These are phyloP conservation scores for Neoniphon sammara DNA, from an alignment of 2,797 vertebrate species.

Conservation along the genomic window DNA sequence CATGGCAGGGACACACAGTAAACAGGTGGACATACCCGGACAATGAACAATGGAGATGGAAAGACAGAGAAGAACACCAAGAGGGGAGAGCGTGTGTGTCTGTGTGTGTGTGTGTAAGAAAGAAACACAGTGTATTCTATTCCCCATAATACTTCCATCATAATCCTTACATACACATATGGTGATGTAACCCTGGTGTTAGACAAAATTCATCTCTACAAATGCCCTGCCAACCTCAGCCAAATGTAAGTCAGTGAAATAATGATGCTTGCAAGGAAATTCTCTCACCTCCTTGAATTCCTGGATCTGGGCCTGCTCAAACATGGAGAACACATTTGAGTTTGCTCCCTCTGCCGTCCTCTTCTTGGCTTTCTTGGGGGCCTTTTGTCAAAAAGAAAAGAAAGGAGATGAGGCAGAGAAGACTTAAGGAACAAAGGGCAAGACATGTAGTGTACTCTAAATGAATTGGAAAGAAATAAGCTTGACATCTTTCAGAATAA, in stretches of 20 bases:
- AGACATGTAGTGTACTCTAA: neutral
- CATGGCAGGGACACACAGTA: conserved; percentile 48
- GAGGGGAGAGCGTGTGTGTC: conserved; percentile 7
- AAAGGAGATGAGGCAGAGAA: conserved; percentile 9
- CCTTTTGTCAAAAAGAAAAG: conserved; percentile 73
- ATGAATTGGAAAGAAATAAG: neutral
- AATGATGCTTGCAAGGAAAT: conserved; percentile 3
- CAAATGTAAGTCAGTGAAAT: conserved; percentile 7
- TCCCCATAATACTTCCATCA: neutral
- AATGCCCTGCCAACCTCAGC: neutral
- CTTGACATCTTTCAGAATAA: neutral
- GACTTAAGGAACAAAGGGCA: neutral
- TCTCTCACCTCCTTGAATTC: conserved; percentile 95
- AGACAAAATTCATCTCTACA: conserved; percentile 13
- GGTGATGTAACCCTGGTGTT: neutral
- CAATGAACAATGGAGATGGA: conserved; percentile 61
- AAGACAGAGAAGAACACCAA: conserved; percentile 26
- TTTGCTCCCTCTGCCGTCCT: conserved; percentile 91
- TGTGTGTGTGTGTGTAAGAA: neutral
- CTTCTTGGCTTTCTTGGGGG: conserved; percentile 98
- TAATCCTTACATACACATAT: neutral
- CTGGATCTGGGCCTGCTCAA: conserved; percentile 98
- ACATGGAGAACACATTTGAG: conserved; percentile 99
- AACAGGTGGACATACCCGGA: conserved; percentile 72
- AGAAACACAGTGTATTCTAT: neutral